Percentiles rank a stretch among this genome's conserved stretches.
Conservation (phyloP, 2,113 vertebrate genomes). For the Centropristis striata region DNA sequence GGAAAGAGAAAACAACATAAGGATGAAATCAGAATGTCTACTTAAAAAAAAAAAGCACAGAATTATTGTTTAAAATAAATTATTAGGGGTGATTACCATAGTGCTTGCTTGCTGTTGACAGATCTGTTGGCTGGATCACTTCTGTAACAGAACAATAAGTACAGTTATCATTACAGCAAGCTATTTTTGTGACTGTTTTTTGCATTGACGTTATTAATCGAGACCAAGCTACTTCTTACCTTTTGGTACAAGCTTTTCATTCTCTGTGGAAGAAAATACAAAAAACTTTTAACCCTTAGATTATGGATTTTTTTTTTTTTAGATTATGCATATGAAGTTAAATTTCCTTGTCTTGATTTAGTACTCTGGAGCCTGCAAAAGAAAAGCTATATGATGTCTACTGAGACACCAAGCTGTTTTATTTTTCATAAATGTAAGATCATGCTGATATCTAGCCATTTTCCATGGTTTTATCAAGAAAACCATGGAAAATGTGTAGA, state of each 20-base stretch:
- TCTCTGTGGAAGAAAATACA: constrained; percentile 15
- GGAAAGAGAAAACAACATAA: constrained; percentile 11
- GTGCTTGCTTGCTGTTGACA: rapidly evolving
- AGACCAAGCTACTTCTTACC: not conserved
- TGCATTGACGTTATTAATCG: not conserved
- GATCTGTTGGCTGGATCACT: rapidly evolving
- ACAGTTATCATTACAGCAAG: not conserved
- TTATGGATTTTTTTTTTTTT: not conserved
- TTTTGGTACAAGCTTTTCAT: rapidly evolving
- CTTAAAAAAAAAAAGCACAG: not conserved
- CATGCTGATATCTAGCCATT: too few relatives aligned
- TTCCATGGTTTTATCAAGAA: too few relatives aligned
- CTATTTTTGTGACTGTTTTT: too few relatives aligned
- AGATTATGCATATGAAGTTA: not conserved
- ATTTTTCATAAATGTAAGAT: too few relatives aligned
- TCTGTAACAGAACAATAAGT: not conserved
- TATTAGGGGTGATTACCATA: constrained; percentile 36
- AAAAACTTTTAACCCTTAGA: not conserved
- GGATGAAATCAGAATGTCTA: not conserved
- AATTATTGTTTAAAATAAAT: not conserved
- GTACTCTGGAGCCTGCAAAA: not conserved
- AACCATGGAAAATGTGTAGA: too few relatives aligned
- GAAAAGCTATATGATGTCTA: not conserved
- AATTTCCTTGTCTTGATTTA: not conserved
- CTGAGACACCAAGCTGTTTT: not conserved